These are phyloP conservation scores for Luffia ferchaultella DNA, from an alignment of 2,888 invertebrate genomes.

Conservation along the genomic window DNA sequence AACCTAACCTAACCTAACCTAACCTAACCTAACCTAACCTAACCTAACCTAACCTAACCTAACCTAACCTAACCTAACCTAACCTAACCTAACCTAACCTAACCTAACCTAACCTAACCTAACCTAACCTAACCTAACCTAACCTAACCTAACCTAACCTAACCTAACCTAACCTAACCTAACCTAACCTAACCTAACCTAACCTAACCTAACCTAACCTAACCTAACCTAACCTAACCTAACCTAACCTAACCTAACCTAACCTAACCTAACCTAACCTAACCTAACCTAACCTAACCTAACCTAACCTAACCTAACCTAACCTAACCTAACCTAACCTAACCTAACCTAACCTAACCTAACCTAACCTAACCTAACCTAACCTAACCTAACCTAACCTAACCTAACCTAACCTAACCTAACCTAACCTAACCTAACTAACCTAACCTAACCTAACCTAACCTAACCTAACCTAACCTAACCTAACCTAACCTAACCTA, in stretches of 20 bases:
- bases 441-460: conserved; percentile 10
- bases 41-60: conserved; percentile 12
- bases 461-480: conserved; percentile 7
- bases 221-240: conserved; percentile 7
- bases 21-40: conserved; percentile 11
- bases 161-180: conserved; percentile 13
- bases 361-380: conserved; percentile 10
- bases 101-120: conserved; percentile 13
- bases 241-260: conserved; percentile 7
- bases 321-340: conserved; percentile 10
- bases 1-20: conserved; percentile 13
- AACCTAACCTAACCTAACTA: conserved; percentile 10
- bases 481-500: conserved; percentile 5
- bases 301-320: conserved; percentile 10
- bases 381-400: conserved; percentile 10
- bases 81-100: too few relatives aligned
- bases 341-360: conserved; percentile 10
- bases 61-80: conserved; percentile 12
- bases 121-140: conserved; percentile 14
- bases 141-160: conserved; percentile 16
- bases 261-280: conserved; percentile 8
- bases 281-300: conserved; percentile 8
- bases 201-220: conserved; percentile 15
- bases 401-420: conserved; percentile 10
- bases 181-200: conserved; percentile 17